Percentiles rank a stretch among this genome's conserved stretches.
phyloP scores from a whole-genome alignment of 2,888 invertebrate genomes.

The Panzeria rudis region DNA sequence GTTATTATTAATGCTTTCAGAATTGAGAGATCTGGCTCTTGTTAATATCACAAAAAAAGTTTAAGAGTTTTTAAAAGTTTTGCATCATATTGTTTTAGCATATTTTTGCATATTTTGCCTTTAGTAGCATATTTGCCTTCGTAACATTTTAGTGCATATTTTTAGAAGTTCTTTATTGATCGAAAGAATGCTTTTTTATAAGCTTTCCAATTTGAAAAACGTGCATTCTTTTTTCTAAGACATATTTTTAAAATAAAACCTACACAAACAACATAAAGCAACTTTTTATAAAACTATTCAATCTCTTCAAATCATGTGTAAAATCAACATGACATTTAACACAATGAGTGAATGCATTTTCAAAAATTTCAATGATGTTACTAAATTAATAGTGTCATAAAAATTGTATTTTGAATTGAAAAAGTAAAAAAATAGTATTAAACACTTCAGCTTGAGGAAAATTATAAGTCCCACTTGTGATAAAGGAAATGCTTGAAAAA shows the following conservation, averaged over 20 bases:
- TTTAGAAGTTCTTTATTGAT: no score
- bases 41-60: no score
- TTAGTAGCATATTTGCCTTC: no score
- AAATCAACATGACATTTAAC: constrained; percentile 72
- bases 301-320: constrained; percentile 66
- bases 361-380: constrained; percentile 15
- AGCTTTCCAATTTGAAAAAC: no score
- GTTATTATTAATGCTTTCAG: background rate
- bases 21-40: no score
- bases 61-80: no score
- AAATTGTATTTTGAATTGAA: constrained; percentile 44
- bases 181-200: no score
- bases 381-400: constrained; percentile 67
- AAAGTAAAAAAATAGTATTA: constrained; percentile 50
- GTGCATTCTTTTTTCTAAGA: no score
- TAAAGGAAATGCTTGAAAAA: constrained; percentile 63
- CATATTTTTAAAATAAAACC: background rate
- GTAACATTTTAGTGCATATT: no score
- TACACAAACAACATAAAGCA: constrained; percentile 7
- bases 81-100: no score
- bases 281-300: constrained; percentile 24
- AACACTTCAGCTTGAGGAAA: constrained; percentile 42
- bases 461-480: constrained; percentile 49
- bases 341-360: constrained; percentile 57
- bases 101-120: no score